phyloP scores from a whole-genome alignment of 2,113 vertebrate genomes.

The Engraulis encrasicolus region DNA sequence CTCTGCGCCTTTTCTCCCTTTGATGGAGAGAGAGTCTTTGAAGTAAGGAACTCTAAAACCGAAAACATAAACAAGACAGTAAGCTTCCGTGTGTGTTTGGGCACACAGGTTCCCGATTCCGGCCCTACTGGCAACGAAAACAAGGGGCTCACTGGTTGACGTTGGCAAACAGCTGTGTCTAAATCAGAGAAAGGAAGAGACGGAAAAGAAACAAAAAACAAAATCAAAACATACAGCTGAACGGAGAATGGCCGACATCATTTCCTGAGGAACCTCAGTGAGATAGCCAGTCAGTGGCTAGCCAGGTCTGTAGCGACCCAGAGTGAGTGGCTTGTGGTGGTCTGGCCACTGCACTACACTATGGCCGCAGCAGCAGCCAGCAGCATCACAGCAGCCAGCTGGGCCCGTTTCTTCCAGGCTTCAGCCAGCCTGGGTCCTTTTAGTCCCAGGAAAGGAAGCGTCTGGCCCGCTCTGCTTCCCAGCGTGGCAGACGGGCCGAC shows the following conservation, averaged over 20 bases:
- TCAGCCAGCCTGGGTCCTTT: neutral
- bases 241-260: no score
- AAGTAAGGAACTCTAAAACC: neutral
- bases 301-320: neutral
- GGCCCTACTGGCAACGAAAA: neutral
- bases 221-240: no score
- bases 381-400: no score
- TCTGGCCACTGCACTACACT: neutral
- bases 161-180: neutral
- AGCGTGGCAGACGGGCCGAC: neutral
- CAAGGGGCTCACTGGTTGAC: neutral
- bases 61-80: neutral
- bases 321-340: neutral
- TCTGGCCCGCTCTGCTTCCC: neutral
- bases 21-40: no score
- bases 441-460: constrained; percentile 11
- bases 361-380: neutral
- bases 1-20: neutral
- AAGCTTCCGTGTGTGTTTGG: neutral
- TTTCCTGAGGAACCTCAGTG: neutral
- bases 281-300: no score
- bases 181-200: neutral
- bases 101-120: neutral
- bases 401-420: neutral
- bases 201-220: neutral